A percentile compares a stretch with the other conserved stretches of the same genome.
Evolutionary conservation across 2,888 invertebrate genomes (phyloP).

Genomic region (Microctonus brassicae): DNA sequence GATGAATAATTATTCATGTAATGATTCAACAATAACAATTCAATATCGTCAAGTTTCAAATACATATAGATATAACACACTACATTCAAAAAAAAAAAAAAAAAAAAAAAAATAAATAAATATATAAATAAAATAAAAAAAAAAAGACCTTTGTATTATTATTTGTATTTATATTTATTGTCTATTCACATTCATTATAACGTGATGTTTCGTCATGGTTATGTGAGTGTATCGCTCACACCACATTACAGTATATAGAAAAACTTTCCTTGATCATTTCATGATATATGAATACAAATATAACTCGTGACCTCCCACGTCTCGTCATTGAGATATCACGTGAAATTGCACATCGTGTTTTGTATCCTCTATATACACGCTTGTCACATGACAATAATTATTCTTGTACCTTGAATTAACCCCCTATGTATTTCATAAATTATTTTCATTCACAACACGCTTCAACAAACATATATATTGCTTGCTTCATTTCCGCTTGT

Average conservation of each 20-base stretch:
- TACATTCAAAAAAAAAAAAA: too few relatives aligned
- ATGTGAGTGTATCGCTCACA: not conserved
- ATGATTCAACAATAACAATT: not conserved
- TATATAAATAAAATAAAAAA: not conserved
- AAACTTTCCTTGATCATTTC: constrained; percentile 12
- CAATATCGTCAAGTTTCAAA: not conserved
- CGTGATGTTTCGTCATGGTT: constrained; percentile 1
- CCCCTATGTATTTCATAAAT: not conserved
- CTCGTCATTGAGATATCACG: constrained; percentile 27
- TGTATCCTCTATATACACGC: not conserved
- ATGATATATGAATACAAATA: constrained; percentile 17
- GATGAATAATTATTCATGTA: not conserved
- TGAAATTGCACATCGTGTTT: constrained; percentile 16
- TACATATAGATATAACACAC: not conserved
- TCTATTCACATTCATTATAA: constrained; percentile 1
- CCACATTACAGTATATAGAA: not conserved
- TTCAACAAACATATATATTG: not conserved
- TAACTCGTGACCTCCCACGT: constrained; percentile 22
- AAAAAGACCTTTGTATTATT: not conserved
- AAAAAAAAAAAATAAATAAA: too few relatives aligned
- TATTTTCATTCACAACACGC: not conserved
- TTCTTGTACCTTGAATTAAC: constrained; percentile 18
- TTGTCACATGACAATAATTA: constrained; percentile 4
- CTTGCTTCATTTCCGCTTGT: not conserved
- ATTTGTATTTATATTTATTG: not conserved